These are phyloP conservation scores for Acrobasis consociella DNA, from an alignment of 2,888 invertebrate species.

Conservation along the genomic window DNA sequence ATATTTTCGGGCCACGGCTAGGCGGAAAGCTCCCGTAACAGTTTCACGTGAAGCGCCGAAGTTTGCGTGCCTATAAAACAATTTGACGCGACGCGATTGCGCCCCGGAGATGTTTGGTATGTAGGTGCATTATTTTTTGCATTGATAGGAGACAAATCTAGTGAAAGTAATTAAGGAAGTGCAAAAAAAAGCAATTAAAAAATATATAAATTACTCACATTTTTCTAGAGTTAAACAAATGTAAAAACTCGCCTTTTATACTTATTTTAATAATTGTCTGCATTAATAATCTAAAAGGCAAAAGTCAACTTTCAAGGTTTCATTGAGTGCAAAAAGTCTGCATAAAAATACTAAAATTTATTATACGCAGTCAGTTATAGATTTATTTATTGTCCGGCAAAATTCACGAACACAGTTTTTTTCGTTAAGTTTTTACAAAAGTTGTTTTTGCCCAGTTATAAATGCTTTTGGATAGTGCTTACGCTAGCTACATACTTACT, in stretches of 20 bases:
- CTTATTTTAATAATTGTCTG: not conserved
- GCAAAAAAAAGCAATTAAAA: not conserved
- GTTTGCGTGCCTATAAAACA: slow-evolving; percentile 10
- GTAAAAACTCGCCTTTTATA: not conserved
- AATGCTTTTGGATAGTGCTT: too few species aligned
- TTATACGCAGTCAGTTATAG: not conserved
- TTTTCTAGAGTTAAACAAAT: not conserved
- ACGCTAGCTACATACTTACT: too few species aligned
- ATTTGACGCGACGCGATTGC: not conserved
- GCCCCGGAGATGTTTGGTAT: slow-evolving; percentile 11
- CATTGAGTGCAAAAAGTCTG: not conserved
- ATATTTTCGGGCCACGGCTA: slow-evolving; percentile 11
- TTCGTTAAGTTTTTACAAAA: too few species aligned
- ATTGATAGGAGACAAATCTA: not conserved
- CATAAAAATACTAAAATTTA: not conserved
- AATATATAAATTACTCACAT: not conserved
- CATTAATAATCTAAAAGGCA: not conserved
- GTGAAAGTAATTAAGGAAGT: not conserved
- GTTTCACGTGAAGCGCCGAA: slow-evolving; percentile 13
- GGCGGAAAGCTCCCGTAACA: slow-evolving; percentile 2
- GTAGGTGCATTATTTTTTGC: slow-evolving; percentile 4
- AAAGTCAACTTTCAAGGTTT: not conserved
- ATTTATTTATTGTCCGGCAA: not conserved
- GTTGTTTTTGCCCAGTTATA: too few species aligned
- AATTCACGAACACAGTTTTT: too few species aligned